Evolutionary conservation across 2,888 invertebrate genomes (phyloP), one percentile per base, ranked within the genome.

Genomic region (Choreutis nemorana): DNA sequence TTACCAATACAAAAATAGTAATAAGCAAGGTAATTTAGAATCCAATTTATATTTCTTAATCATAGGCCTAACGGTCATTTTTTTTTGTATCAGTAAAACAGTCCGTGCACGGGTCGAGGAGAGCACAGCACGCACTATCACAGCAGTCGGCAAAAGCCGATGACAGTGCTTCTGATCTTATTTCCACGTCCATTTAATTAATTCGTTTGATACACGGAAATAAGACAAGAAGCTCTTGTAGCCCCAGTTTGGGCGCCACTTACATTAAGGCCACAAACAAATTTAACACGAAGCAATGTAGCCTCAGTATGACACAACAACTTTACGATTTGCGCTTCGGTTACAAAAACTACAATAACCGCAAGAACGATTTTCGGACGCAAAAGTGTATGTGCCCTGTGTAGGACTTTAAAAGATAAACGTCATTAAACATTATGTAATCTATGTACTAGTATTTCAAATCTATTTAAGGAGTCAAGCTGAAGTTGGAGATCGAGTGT

Each of bases 101-200:
- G 50, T 50, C 49, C 50, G 45, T 35, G 28, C 21, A 14, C 12
- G 64, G 55, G 44, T 54, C 43, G 58, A 59, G 63, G 64, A 55
- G 60, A 58, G 64, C 72, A 72, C 73, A 73, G 75, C 73, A 61
- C 70, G 61, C 57, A 64, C 63, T 77, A 78, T 78, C 78, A 78
- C 78, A 78, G 75, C 70, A 58, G 46, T 57, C 62, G 64, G 64
- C 56, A 37, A 32, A 37, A 40, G 55, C 68, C 67, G 55, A 54
- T 35, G 28, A 34, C 39, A 37, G 50, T 42, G 55, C 41, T 55
- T 45, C 61, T 45, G 45, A 42, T 43, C 47, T 32, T 37, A 44
- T 35, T 46, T 37, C 40, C 40, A 31, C 28, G 27, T 31, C 38
- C 20, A 20, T 11, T 18, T 7, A 7, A 20, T 14, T 8, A 3